Evolutionary conservation across 2,888 invertebrate genomes (phyloP), one percentile per base, ranked within the genome.

Genomic region (Apeira syringaria): DNA sequence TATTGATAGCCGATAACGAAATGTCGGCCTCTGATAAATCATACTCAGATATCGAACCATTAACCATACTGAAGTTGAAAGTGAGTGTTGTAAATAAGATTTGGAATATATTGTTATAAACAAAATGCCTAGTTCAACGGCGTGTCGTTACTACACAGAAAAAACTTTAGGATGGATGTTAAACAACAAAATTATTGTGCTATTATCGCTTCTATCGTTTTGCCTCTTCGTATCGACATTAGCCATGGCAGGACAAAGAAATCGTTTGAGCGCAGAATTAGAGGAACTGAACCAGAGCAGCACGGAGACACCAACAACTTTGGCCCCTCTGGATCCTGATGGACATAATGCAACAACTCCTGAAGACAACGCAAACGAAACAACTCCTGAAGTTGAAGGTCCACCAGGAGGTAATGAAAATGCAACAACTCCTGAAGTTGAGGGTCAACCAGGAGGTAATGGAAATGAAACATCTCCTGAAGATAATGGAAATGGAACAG

Each of bases 161-260:
- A 63, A 66, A 22, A 64, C 67, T 0, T 17, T 80, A 2, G 71
- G 55, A 1, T 88, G 88, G 88, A 74, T 77, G 64, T 24, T 80
- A 26, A 77, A 85, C 25, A 88, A 88, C 49, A 88, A 88, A 61
- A 44, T 76, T 0, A 86, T 88, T 26, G 85, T 88, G 2, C 60
- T 88, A 1, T 60, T 88, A 1, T 61, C 70, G 18, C 40, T 82
- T 3, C 47, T 88, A 1, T 78, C 77, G 0, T 88, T 88, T 41
- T 76, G 68, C 33, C 54, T 86, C 3, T 80, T 88, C 22, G 80
- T 88, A 0, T 85, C 88, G 0, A 83, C 83, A 0, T 61, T 80
- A 40, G 72, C 69, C 0, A 30, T 88, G 6, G 68, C 83, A 3
- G 77, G 74, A 9, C 86, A 88, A 39, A 82, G 63, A 24, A 82